These are phyloP conservation scores for Centrocercus urophasianus DNA, from an alignment of 2,113 vertebrate species.

Conservation along the genomic window DNA sequence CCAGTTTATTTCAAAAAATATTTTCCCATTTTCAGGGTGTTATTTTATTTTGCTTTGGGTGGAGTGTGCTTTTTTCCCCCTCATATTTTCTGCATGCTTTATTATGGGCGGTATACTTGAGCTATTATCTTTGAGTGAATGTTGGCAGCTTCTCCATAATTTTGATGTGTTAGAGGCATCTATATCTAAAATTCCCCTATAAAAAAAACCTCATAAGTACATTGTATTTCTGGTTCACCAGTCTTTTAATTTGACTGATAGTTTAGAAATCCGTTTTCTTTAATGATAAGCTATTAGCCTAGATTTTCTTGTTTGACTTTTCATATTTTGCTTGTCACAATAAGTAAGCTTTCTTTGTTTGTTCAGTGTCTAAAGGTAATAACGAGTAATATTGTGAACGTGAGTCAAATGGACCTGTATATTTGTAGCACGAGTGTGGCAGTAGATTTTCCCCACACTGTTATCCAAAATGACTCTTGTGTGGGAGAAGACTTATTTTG, in stretches of 20 bases:
- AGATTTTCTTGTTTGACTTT: background rate
- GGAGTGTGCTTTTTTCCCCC: background rate
- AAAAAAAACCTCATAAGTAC: background rate
- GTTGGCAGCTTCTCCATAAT: background rate
- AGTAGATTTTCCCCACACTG: background rate
- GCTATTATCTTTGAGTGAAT: background rate
- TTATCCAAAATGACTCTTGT: background rate
- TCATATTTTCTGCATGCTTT: background rate
- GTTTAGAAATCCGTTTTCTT: background rate
- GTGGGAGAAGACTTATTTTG: background rate
- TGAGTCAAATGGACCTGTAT: background rate
- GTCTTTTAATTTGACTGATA: background rate
- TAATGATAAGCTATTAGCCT: background rate
- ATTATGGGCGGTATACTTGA: background rate
- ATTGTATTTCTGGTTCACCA: background rate
- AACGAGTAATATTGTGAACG: background rate
- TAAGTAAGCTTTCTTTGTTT: background rate
- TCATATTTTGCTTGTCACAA: background rate
- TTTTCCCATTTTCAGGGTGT: background rate
- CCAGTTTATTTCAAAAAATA: background rate
- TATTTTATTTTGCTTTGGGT: background rate
- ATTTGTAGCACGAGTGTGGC: accelerated
- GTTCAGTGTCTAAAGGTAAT: background rate
- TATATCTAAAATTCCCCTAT: background rate
- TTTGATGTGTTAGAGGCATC: background rate